These are phyloP conservation scores for Crossaster papposus DNA, from an alignment of 53 echinoderm and acorn worm species.

Conservation along the genomic window DNA sequence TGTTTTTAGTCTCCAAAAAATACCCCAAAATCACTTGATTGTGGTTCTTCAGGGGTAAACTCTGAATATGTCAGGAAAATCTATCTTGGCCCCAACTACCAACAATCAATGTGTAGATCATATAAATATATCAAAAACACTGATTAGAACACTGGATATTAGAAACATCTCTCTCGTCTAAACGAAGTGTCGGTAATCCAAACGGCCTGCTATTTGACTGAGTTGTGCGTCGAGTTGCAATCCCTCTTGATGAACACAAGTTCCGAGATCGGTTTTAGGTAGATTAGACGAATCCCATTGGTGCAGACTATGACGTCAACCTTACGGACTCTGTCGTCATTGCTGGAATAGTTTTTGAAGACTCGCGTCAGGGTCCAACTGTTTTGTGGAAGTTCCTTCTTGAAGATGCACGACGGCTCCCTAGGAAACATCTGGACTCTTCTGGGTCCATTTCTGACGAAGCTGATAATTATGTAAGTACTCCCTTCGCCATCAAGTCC, in stretches of 20 bases:
- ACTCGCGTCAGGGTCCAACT: conserved; percentile 51
- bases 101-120: too few relatives aligned
- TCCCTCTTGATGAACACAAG: background rate
- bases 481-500: conserved; percentile 57
- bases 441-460: conserved; percentile 42
- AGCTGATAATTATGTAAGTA: conserved; percentile 62
- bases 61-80: too few relatives aligned
- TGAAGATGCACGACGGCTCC: conserved; percentile 61
- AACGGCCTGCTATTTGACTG: too few relatives aligned
- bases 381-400: conserved; percentile 36
- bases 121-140: too few relatives aligned
- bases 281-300: background rate
- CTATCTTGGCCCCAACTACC: too few relatives aligned
- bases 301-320: background rate
- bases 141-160: too few relatives aligned
- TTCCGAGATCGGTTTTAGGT: conserved; percentile 1
- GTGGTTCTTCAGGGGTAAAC: too few relatives aligned
- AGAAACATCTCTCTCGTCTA: too few relatives aligned
- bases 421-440: background rate
- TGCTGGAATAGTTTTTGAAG: conserved; percentile 31
- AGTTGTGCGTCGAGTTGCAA: background rate
- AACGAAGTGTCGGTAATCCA: too few relatives aligned
- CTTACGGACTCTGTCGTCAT: conserved; percentile 21
- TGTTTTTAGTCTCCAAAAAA: too few relatives aligned
- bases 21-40: too few relatives aligned